A percentile compares a stretch with the other conserved stretches of the same genome.
These are phyloP conservation scores for Drosophila meridionalis DNA, from an alignment of 2,888 invertebrate genomes.

Conservation along the genomic window DNA sequence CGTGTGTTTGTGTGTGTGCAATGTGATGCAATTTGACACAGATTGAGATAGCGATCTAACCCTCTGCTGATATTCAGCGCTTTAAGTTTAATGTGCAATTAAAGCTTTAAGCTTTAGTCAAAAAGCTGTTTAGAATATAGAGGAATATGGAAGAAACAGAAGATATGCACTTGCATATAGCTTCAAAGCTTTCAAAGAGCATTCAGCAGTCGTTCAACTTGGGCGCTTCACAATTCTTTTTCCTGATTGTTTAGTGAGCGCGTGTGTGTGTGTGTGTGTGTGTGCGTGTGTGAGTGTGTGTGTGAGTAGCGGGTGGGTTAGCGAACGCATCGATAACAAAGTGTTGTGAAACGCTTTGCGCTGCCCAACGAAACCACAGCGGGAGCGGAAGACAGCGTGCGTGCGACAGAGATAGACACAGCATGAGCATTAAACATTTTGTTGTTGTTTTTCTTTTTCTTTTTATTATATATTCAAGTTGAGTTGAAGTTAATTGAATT, in stretches of 20 bases:
- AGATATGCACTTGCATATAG: not conserved
- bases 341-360: constrained; percentile 21
- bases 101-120: not conserved
- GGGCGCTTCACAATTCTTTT: constrained; percentile 27
- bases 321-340: constrained; percentile 64
- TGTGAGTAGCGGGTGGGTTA: constrained; percentile 66
- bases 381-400: not conserved
- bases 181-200: constrained; percentile 24
- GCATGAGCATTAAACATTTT: constrained; percentile 31
- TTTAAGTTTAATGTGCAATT: not conserved
- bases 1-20: constrained; percentile 4
- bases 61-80: constrained; percentile 26
- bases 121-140: not conserved
- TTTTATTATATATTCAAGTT: constrained; percentile 15
- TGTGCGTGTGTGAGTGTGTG: constrained; percentile 11
- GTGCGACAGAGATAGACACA: not conserved
- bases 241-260: constrained; percentile 57
- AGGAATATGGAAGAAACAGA: not conserved
- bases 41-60: constrained; percentile 55
- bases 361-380: constrained; percentile 3
- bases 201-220: constrained; percentile 27
- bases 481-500: constrained; percentile 28
- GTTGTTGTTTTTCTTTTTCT: constrained; percentile 23
- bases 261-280: constrained; percentile 11
- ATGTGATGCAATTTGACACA: constrained; percentile 62